A percentile compares a stretch with the other conserved stretches of the same genome.
These are phyloP conservation scores for Euglossa dilemma DNA, from an alignment of 1,140 invertebrate genomes.

Conservation along the genomic window DNA sequence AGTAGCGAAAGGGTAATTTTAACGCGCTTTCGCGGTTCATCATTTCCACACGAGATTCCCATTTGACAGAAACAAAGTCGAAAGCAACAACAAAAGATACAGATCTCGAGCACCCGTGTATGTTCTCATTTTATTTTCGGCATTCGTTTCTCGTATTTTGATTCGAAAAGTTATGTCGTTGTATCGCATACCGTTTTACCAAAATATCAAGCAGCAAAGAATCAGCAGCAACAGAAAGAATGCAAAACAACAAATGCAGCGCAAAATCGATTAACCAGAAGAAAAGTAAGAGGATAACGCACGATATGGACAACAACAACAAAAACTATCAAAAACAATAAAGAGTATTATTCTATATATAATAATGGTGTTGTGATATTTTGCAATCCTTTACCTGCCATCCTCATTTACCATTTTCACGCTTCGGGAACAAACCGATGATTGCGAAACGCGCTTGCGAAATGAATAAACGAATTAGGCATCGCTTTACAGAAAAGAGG, in stretches of 20 bases:
- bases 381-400: not conserved
- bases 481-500: too few species aligned
- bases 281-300: constrained; percentile 72
- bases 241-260: constrained; percentile 47
- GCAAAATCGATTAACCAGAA: constrained; percentile 56
- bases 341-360: constrained; percentile 83
- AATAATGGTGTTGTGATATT: constrained; percentile 68
- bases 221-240: constrained; percentile 50
- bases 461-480: too few species aligned
- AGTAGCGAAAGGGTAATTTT: too few species aligned
- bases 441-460: too few species aligned
- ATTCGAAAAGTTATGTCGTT: constrained; percentile 59
- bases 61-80: too few species aligned
- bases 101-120: too few species aligned
- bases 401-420: too few species aligned
- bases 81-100: too few species aligned
- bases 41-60: too few species aligned
- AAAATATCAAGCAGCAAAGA: constrained; percentile 53
- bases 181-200: constrained; percentile 63
- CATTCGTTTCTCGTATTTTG: constrained; percentile 49
- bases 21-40: too few species aligned
- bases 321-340: constrained; percentile 82
- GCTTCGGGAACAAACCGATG: not conserved
- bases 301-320: constrained; percentile 78
- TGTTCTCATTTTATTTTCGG: too few species aligned